These are phyloP conservation scores for Ochlodes sylvanus DNA, from an alignment of 2,888 invertebrate genomes.

Conservation along the genomic window DNA sequence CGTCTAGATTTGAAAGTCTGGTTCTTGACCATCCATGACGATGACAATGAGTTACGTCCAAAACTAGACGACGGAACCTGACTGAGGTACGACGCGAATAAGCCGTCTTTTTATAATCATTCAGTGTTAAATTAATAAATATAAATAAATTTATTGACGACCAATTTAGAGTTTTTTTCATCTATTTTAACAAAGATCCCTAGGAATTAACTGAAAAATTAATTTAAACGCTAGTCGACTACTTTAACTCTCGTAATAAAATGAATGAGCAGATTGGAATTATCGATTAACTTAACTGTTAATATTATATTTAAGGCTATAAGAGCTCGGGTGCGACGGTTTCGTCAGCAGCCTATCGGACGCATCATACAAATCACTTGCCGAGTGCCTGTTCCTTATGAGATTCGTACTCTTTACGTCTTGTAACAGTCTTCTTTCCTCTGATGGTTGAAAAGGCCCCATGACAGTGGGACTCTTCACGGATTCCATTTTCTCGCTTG, in stretches of 20 bases:
- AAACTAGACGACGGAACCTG: too few species aligned
- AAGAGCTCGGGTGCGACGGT: conserved; percentile 86
- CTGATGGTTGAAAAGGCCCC: conserved; percentile 63
- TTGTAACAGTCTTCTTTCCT: conserved; percentile 66
- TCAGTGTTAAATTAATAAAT: too few species aligned
- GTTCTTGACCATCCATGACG: too few species aligned
- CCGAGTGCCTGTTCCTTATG: conserved; percentile 87
- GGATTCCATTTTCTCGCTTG: conserved; percentile 68
- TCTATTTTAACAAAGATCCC: too few species aligned
- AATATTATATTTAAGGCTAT: conserved; percentile 86
- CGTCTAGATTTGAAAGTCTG: too few species aligned
- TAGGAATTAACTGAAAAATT: background rate
- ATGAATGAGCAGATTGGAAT: conserved; percentile 77
- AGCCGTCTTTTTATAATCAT: too few species aligned
- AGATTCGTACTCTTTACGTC: conserved; percentile 62
- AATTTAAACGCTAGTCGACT: background rate
- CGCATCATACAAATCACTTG: conserved; percentile 88
- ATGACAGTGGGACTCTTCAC: conserved; percentile 63
- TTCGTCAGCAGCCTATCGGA: conserved; percentile 82
- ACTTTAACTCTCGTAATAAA: background rate
- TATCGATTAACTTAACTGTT: conserved; percentile 66
- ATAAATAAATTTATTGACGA: too few species aligned
- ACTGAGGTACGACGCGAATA: too few species aligned
- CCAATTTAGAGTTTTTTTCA: too few species aligned
- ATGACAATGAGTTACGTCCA: too few species aligned